Evolutionary conservation across 2,888 invertebrate species (phyloP).

Genomic region (Saturnia japonica): DNA sequence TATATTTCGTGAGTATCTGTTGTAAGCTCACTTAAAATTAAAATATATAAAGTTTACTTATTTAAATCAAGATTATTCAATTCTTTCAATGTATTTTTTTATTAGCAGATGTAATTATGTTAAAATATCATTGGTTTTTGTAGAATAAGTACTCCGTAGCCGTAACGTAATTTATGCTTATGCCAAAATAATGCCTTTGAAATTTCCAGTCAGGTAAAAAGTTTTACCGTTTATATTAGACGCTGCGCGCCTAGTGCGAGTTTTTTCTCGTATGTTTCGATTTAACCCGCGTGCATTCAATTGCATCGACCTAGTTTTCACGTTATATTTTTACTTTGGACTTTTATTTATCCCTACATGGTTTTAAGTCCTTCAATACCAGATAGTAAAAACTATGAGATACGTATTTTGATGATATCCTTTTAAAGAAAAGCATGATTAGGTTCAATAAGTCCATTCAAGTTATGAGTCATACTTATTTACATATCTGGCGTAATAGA

Average conservation of each 20-base stretch:
- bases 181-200: not conserved
- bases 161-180: no score
- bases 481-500: no score
- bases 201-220: not conserved
- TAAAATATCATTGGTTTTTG: no score
- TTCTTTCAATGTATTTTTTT: no score
- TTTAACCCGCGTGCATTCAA: slow-evolving; percentile 13
- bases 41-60: no score
- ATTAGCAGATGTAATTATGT: no score
- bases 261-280: slow-evolving; percentile 4
- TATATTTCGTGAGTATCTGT: not conserved
- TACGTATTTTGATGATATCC: not conserved
- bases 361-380: not conserved
- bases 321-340: slow-evolving; percentile 15
- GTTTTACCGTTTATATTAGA: not conserved
- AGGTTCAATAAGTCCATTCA: not conserved
- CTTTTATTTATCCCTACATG: slow-evolving; percentile 3
- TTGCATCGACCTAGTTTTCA: slow-evolving; percentile 19
- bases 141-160: no score
- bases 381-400: not conserved
- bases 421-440: not conserved
- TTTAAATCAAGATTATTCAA: no score
- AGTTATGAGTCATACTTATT: not conserved
- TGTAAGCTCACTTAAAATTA: not conserved
- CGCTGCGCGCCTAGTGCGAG: not conserved